Evolutionary conservation across 2,888 invertebrate species (phyloP).

Genomic region (Tenthredo scrophulariae): DNA sequence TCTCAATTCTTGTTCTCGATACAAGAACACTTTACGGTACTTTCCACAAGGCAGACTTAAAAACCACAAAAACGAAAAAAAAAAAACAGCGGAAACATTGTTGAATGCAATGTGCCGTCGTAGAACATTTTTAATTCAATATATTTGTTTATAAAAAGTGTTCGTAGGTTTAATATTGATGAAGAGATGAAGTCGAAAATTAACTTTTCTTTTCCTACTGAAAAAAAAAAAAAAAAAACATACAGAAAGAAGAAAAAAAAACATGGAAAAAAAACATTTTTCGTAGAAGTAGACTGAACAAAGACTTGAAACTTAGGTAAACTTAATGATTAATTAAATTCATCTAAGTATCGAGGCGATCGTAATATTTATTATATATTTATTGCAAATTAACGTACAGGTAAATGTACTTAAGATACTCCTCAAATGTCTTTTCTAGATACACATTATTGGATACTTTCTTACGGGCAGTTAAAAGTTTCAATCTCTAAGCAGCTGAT

Average conservation of each 20-base stretch:
- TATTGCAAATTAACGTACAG: slow-evolving; percentile 51
- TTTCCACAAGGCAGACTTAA: slow-evolving; percentile 26
- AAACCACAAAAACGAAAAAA: not conserved
- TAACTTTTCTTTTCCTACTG: slow-evolving; percentile 8
- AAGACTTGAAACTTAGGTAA: slow-evolving; percentile 64
- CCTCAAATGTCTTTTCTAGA: slow-evolving; percentile 26
- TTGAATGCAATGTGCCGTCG: not conserved
- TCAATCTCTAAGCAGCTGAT: slow-evolving; percentile 14
- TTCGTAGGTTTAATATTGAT: slow-evolving; percentile 26
- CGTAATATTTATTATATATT: slow-evolving; percentile 55
- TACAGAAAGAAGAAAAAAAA: slow-evolving; percentile 37
- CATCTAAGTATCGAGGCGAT: slow-evolving; percentile 60
- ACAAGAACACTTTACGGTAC: slow-evolving; percentile 18
- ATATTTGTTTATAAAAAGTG: slow-evolving; percentile 27
- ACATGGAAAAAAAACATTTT: slow-evolving; percentile 53
- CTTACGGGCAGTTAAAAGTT: slow-evolving; percentile 33
- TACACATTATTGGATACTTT: slow-evolving; percentile 34
- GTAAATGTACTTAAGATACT: slow-evolving; percentile 20
- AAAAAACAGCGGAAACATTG: not conserved
- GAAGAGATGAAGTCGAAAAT: slow-evolving; percentile 28
- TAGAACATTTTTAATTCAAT: not conserved
- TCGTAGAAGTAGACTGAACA: slow-evolving; percentile 71
- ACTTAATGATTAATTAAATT: slow-evolving; percentile 61
- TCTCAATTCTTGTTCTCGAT: slow-evolving; percentile 19
- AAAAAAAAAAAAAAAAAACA: slow-evolving; percentile 42